phyloP scores from a whole-genome alignment of 2,888 invertebrate species.

The Sesia bembeciformis region DNA sequence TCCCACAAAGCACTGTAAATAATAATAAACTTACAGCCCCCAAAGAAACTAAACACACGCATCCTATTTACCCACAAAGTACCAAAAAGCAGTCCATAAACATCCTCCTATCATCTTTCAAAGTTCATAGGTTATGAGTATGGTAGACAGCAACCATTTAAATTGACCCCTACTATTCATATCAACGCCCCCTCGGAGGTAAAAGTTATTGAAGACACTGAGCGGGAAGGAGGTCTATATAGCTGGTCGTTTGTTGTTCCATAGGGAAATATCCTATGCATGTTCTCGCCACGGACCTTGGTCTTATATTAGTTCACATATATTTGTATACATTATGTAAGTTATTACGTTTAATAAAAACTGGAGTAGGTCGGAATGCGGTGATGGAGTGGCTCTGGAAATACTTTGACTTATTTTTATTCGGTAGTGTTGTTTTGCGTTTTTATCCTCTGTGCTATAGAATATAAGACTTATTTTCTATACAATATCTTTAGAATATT shows the following conservation, averaged over 20 bases:
- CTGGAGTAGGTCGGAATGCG: constrained; percentile 8
- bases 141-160: background rate
- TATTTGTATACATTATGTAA: constrained; percentile 3
- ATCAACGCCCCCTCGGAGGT: background rate
- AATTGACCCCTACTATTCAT: background rate
- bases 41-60: background rate
- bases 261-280: constrained; percentile 29
- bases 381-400: background rate
- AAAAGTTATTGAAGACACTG: constrained; percentile 1
- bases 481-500: too few species aligned
- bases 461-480: too few species aligned
- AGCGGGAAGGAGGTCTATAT: constrained; percentile 3
- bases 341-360: constrained; percentile 12
- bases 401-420: background rate
- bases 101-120: constrained; percentile 5
- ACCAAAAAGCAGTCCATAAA: constrained; percentile 1
- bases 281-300: constrained; percentile 17
- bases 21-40: background rate
- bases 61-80: constrained; percentile 1
- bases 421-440: too few species aligned
- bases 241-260: constrained; percentile 10
- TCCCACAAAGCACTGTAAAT: too few species aligned
- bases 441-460: too few species aligned
- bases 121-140: constrained; percentile 3
- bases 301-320: constrained; percentile 16